Percentiles rank a stretch among this genome's conserved stretches.
Evolutionary conservation across 2,797 vertebrate genomes (phyloP).

Genomic region (Malacoraja senta): DNA sequence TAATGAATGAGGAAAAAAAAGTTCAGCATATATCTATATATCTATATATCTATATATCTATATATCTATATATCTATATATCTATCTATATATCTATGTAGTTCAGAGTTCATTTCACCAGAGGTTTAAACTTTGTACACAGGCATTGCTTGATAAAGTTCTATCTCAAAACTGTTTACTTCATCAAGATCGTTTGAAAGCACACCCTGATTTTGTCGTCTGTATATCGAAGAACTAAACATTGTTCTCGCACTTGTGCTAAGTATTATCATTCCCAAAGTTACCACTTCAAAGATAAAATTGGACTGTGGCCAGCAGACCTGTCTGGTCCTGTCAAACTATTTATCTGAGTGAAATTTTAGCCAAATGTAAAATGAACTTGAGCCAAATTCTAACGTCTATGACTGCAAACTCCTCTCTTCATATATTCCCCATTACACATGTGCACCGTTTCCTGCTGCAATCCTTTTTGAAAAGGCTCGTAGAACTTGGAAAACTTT

Average conservation of each 20-base stretch:
- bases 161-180: not conserved
- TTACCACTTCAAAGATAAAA: not conserved
- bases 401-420: not conserved
- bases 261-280: not conserved
- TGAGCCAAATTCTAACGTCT: not conserved
- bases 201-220: not conserved
- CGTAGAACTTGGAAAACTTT: too few species aligned
- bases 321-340: too few species aligned
- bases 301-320: too few species aligned
- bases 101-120: too few species aligned
- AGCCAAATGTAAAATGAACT: not conserved
- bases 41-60: too few species aligned
- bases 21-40: too few species aligned
- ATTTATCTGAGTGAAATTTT: not conserved
- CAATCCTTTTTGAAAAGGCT: not conserved
- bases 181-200: not conserved
- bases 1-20: too few species aligned
- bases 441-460: not conserved
- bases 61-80: too few species aligned
- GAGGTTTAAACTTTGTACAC: too few species aligned
- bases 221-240: too few species aligned
- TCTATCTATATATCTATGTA: too few species aligned
- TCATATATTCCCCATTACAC: not conserved
- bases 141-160: not conserved
- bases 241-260: not conserved